Percentiles rank a stretch among this genome's conserved stretches.
phyloP scores from a whole-genome alignment of 1,140 invertebrate species.

The Musca vetustissima region DNA sequence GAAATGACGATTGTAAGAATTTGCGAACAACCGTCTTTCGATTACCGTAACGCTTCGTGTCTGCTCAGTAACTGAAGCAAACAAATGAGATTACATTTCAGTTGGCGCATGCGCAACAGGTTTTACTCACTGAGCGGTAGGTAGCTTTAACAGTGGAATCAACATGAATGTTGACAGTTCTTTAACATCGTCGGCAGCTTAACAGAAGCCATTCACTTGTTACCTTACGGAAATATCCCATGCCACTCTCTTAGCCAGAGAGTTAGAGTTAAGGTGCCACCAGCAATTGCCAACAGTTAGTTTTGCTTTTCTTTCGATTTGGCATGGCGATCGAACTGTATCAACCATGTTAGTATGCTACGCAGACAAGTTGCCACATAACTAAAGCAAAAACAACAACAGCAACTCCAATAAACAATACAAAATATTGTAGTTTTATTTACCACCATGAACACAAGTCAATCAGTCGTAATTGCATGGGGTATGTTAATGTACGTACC shows the following conservation, averaged over 20 bases:
- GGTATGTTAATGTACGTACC: too few relatives aligned
- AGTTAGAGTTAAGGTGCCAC: background rate
- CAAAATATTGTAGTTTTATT: too few relatives aligned
- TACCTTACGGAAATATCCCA: too few relatives aligned
- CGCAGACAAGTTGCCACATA: too few relatives aligned
- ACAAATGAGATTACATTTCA: background rate
- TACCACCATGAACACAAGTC: too few relatives aligned
- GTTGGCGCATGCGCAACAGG: constrained; percentile 11
- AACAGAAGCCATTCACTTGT: constrained; percentile 8
- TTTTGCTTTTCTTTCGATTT: background rate
- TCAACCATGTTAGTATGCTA: too few relatives aligned
- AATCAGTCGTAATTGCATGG: too few relatives aligned
- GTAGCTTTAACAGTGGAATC: background rate
- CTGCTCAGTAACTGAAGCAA: constrained; percentile 5
- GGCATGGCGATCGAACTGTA: too few relatives aligned
- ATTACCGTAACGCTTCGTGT: constrained; percentile 10
- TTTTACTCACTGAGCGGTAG: background rate
- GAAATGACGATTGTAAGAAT: background rate
- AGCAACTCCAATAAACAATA: too few relatives aligned
- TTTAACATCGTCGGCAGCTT: background rate
- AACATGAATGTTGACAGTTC: background rate
- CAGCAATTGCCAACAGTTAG: background rate
- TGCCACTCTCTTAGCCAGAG: too few relatives aligned
- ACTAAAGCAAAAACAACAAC: too few relatives aligned
- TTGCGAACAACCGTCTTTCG: background rate